phyloP scores from a whole-genome alignment of 2,797 vertebrate species.

The Amniataba percoides region DNA sequence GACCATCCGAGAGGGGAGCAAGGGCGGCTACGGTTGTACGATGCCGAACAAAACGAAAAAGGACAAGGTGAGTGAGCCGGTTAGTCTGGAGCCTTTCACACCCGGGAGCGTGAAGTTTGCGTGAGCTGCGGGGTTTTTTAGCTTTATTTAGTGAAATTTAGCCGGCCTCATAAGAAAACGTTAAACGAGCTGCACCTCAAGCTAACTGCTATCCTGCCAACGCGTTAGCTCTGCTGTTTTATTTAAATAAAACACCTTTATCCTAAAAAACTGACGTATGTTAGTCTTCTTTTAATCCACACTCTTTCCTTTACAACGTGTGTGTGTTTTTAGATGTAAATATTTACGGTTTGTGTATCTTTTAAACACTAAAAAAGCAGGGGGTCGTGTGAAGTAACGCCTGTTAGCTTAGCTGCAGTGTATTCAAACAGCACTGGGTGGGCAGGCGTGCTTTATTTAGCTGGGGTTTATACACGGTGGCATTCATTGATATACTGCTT shows the following conservation, averaged over 20 bases:
- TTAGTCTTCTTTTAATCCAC: background rate
- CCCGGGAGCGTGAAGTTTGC: background rate
- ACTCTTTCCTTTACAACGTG: fast-evolving
- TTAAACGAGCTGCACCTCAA: conserved; percentile 36
- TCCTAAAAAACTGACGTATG: background rate
- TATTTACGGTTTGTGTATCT: background rate
- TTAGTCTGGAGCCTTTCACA: fast-evolving
- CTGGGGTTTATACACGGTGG: conserved; percentile 16
- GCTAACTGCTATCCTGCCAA: conserved; percentile 64
- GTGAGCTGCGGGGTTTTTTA: fast-evolving
- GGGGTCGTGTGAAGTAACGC: conserved; percentile 41
- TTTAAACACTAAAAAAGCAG: conserved; percentile 7
- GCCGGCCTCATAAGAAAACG: background rate
- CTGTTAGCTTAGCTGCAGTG: conserved; percentile 54
- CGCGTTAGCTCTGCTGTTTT: conserved; percentile 31
- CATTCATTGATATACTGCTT: conserved; percentile 25
- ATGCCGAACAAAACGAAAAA: conserved; percentile 91
- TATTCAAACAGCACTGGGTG: conserved; percentile 47
- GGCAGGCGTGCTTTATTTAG: conserved; percentile 66
- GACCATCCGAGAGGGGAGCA: conserved; percentile 71
- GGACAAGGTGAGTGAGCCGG: conserved; percentile 84
- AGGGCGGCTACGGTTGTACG: conserved; percentile 78
- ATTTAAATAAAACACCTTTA: background rate
- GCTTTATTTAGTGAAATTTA: background rate
- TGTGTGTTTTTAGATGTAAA: background rate